Percentiles rank a stretch among this genome's conserved stretches.
These are phyloP conservation scores for Natrix natrix DNA, from an alignment of 2,797 vertebrate genomes.

Conservation along the genomic window DNA sequence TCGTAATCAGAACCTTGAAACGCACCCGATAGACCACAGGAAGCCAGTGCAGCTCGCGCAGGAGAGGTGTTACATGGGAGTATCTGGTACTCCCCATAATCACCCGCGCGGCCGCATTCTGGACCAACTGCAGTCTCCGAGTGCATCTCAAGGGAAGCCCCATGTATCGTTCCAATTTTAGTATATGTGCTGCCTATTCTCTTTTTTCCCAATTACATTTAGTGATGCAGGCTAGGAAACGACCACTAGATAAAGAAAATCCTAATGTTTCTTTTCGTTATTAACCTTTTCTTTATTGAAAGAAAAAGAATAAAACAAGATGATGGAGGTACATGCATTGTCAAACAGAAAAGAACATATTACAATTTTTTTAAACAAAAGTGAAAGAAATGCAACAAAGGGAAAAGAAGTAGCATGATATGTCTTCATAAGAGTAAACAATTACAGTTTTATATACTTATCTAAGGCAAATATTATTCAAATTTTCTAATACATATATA, in stretches of 20 bases:
- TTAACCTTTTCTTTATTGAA: not conserved
- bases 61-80: too few species aligned
- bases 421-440: not conserved
- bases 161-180: too few species aligned
- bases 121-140: too few species aligned
- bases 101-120: too few species aligned
- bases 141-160: too few species aligned
- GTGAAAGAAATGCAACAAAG: not conserved
- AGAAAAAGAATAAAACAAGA: not conserved
- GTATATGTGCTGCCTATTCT: too few species aligned
- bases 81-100: too few species aligned
- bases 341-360: not conserved
- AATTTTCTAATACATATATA: too few species aligned
- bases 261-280: not conserved
- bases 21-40: too few species aligned
- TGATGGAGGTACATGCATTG: not conserved
- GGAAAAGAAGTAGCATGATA: not conserved
- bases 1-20: too few species aligned
- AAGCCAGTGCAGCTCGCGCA: too few species aligned
- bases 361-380: not conserved
- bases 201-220: not conserved
- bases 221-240: not conserved
- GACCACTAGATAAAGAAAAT: not conserved
- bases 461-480: too few species aligned
- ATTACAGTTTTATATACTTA: not conserved